Evolutionary conservation across 1,140 invertebrate genomes (phyloP), one percentile per base, ranked within the genome.

Genomic region (Calosoma granatense): DNA sequence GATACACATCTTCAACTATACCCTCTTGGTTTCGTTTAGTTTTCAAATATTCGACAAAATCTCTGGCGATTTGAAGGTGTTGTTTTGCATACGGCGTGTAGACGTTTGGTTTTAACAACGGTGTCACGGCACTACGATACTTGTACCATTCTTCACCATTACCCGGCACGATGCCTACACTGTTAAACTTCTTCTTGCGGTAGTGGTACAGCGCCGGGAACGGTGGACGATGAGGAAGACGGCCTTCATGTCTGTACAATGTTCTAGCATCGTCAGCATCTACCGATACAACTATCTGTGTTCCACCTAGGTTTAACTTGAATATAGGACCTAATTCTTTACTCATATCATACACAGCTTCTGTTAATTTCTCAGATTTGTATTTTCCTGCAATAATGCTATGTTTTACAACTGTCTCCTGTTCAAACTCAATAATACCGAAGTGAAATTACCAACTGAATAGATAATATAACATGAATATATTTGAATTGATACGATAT

Each of bases 141-240:
- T 65, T 67, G 53, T 71, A 67, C 72, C 72, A 74, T 57, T 70
- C 67, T 22, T 67, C 59, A 2, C 71, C 71, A 62, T 72, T 72
- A 14, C 65, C 70, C 19, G 70, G 69, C 20, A 72, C 66, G 14
- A 72, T 61, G 20, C 72, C 72, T n/a, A 67, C 60, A 53, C 70
- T 69, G 15, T 64, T 63, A 56, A 67, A 71, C 12, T 39, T 61
- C 55, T 66, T 65, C 51, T 64, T 47, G 22, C 71, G 58, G 47
- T 67, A 67, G 55, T 70, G 59, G 6, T 62, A 52, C 3, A 72
- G 58, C 12, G 72, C 72, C 2, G 67, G 65, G 62, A 74, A 72
- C 36, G 65, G 22, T 1, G 70, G 70, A 47, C 72, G 60, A 14
- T 58, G 26, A 2, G 72, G 72, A 57, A 53, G 56, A 30, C 59